phyloP scores from a whole-genome alignment of 2,888 invertebrate species.

The Drosophila greeni region DNA sequence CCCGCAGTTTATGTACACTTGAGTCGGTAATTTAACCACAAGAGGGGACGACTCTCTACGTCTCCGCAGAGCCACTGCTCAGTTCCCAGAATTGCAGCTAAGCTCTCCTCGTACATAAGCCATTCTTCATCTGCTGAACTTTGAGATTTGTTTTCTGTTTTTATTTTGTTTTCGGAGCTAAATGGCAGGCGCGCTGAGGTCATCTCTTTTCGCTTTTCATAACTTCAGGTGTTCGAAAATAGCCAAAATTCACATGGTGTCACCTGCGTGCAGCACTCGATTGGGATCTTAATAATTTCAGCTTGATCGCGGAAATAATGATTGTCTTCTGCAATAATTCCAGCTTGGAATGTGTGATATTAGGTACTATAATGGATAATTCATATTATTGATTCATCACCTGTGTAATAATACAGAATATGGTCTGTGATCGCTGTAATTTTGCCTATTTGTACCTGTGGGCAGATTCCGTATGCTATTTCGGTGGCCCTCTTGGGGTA shows the following conservation, averaged over 20 bases:
- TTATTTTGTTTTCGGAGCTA: conserved; percentile 14
- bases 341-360: neutral
- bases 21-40: conserved; percentile 25
- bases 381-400: conserved; percentile 15
- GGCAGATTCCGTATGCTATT: conserved; percentile 33
- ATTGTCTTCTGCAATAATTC: neutral
- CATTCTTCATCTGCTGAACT: conserved; percentile 54
- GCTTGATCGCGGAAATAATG: neutral
- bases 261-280: conserved; percentile 8
- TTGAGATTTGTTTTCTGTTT: conserved; percentile 36
- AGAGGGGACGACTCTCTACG: conserved; percentile 19
- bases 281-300: neutral
- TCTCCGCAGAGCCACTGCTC: conserved; percentile 2
- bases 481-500: conserved; percentile 37
- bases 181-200: conserved; percentile 44
- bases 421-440: conserved; percentile 4
- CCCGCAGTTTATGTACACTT: conserved; percentile 27
- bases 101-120: conserved; percentile 25
- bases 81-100: conserved; percentile 17
- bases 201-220: conserved; percentile 37
- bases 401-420: conserved; percentile 6
- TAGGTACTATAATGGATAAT: conserved; percentile 11
- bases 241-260: neutral
- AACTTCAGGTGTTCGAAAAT: conserved; percentile 16
- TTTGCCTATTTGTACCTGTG: conserved; percentile 6